These are phyloP conservation scores for Apantesis nais DNA, from an alignment of 2,888 invertebrate species.

Conservation along the genomic window DNA sequence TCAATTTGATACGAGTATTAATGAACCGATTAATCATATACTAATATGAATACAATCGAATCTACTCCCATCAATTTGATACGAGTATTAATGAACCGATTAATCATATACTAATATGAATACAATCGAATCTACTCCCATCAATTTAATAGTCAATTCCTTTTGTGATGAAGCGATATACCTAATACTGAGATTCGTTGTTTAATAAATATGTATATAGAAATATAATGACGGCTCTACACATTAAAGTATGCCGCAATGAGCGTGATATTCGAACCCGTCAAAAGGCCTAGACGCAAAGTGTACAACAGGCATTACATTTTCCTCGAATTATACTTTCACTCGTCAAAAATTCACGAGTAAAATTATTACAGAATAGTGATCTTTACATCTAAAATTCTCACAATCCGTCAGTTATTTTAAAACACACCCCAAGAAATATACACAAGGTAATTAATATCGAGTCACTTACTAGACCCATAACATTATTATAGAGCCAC, in stretches of 20 bases:
- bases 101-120: neutral
- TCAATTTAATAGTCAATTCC: neutral
- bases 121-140: neutral
- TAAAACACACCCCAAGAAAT: slow-evolving; percentile 76
- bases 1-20: neutral
- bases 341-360: neutral
- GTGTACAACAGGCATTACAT: neutral
- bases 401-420: slow-evolving; percentile 53
- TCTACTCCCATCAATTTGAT: neutral
- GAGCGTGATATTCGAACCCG: neutral
- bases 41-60: neutral
- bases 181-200: neutral
- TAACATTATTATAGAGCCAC: slow-evolving; percentile 65
- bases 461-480: slow-evolving; percentile 76
- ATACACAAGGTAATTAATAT: slow-evolving; percentile 78
- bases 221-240: neutral
- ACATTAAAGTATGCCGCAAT: neutral
- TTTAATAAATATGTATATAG: neutral
- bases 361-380: neutral
- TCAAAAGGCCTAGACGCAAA: neutral
- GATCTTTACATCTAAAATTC: neutral
- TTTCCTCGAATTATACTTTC: neutral
- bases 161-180: neutral
- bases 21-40: neutral
- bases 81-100: neutral